Evolutionary conservation across 2,113 vertebrate species (phyloP), one percentile per base, ranked within the genome.

Genomic region (Strigops habroptila): DNA sequence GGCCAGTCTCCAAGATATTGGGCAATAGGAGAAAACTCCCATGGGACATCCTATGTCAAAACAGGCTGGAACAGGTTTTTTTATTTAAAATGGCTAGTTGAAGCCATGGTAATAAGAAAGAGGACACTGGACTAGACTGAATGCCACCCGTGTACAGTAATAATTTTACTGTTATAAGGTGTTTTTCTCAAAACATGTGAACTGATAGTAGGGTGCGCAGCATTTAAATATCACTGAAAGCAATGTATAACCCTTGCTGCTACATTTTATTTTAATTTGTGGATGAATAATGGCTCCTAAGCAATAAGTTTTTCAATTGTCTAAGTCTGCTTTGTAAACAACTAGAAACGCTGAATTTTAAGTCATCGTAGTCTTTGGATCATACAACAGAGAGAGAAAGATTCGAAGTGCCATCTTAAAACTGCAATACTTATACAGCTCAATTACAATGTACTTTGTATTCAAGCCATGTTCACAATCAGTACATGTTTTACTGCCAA

Each of bases 401-500:
- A 7, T 82, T 39, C 28, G 19, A 76, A n/a, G 13, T 82, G 55
- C 81, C 35, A 39, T 82, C 90, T 74, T 75, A 43, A 84, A 80
- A 49, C 82, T 81, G 27, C 52, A 73, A 63, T 82, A 63, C 95
- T 93, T 68, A 5, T 55, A 21, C 59, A 82, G 73, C 63, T 73
- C 82, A 52, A 46, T 91, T 75, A 60, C 67, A 60, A 10, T 46
- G 62, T 31, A 30, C 41, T 96, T 93, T 75, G 81, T 79, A 96
- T 92, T 82, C 94, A 52, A 64, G 86, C 83, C 64, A 7, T 88
- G 79, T 41, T 78, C 87, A 71, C 85, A 95, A 96, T 91, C 92
- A 91, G 82, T 82, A 31, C 80, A 89, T 91, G 86, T 91, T 92
- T 82, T 75, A 80, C 60, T 95, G 95, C 93, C 90, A 97, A 95